Evolutionary conservation across 2,797 vertebrate species (phyloP), one percentile per base, ranked within the genome.

Genomic region (Mycteria americana): DNA sequence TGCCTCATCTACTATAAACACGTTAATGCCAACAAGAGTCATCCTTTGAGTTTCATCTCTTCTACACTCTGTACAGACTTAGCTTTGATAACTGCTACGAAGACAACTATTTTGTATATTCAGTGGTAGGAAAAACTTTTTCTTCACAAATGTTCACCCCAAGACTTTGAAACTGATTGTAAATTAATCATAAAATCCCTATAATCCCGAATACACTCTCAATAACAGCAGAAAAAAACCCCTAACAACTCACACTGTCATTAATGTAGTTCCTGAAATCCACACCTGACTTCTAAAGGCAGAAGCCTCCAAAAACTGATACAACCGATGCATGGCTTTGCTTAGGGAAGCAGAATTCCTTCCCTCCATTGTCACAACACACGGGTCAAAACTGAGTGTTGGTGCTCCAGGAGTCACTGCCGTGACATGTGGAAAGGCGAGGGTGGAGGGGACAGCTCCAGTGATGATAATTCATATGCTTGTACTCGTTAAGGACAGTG

Each of bases 271-370:
- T 28, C 35, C 30, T 60, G 63, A 75, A 62, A 78, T 48, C 17
- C 79, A 81, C 77, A 90, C 80, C 81, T 97, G 82, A 91, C 67
- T 93, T 90, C 73, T 72, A 46, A 93, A 91, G 62, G 82, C 51
- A 73, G 68, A 91, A 78, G 76, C 65, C 79, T 60, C 48, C 41
- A 78, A 87, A 97, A 83, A 4, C 2, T 51, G n/a, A 43, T 12
- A 46, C 12, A 94, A 43, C 17, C 6, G 13, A 41, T 65, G 18
- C 23, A 9, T 45, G 41, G 37, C 70, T 86, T 91, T 94, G 85
- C 82, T 88, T 80, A 82, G 33, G 57, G 53, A 92, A 92, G 68
- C 45, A 28, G 62, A 50, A 81, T 57, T 93, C 69, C 85, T 68
- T 54, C 53, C 37, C 35, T 65, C 17, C 22, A 70, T 67, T 59